phyloP scores from a whole-genome alignment of 2,113 vertebrate genomes.

The Promerops cafer region DNA sequence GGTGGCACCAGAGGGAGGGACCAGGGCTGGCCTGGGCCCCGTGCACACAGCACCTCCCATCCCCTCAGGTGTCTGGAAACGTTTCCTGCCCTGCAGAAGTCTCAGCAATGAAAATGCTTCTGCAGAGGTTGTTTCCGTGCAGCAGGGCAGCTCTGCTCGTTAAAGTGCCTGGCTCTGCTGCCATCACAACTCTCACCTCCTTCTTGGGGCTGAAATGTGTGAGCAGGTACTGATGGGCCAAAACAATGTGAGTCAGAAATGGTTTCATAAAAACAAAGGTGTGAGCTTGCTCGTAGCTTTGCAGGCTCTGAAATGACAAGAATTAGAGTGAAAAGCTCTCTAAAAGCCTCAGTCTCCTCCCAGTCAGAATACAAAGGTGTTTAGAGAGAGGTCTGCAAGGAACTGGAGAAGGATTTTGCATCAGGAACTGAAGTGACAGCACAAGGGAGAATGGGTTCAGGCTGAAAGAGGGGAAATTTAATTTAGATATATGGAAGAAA shows the following conservation, averaged over 20 bases:
- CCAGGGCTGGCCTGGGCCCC: not conserved
- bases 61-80: not conserved
- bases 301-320: not conserved
- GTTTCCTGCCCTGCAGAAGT: not conserved
- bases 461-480: not conserved
- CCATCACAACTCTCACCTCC: not conserved
- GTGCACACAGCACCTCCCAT: not conserved
- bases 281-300: not conserved
- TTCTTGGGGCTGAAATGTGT: not conserved
- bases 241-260: not conserved
- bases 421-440: not conserved
- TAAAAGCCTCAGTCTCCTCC: not conserved
- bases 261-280: accelerated
- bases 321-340: not conserved
- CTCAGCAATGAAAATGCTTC: not conserved
- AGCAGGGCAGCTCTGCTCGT: not conserved
- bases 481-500: accelerated
- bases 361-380: not conserved
- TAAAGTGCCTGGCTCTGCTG: not conserved
- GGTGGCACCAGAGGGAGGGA: not conserved
- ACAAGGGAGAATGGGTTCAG: not conserved
- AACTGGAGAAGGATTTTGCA: not conserved
- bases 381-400: not conserved
- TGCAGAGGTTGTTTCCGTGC: not conserved
- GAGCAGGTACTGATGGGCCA: not conserved